Base-by-base conservation (phyloP, 2,113 vertebrate species). In the Vulpes lagopus region DNA sequence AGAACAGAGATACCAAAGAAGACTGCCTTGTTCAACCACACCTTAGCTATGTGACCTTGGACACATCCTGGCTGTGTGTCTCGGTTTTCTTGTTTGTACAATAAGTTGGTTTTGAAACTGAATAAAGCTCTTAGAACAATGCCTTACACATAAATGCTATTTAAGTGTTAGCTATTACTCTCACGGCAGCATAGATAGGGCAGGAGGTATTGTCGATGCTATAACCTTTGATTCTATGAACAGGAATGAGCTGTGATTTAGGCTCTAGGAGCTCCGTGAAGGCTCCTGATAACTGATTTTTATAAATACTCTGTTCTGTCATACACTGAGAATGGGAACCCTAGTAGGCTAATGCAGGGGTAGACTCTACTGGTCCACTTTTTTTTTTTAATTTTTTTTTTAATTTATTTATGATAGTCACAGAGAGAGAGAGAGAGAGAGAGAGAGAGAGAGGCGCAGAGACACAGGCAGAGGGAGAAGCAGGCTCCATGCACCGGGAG, bases 51-150 rank as follows among this genome's bases (percentile, higher is more conserved):
- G 55, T 89, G 73, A 87, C 64, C 82, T 71, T 71, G 55, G 55
- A 19, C 14, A 80, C 53, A 91, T 38, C 53, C 80, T 62, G 55
- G 27, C 69, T 43, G 16, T 62, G 53, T 57, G 25, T 1, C 35
- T 89, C 38, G 32, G 30, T 57, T 67, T 96, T 91, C 43, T 88
- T 23, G 23, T 69, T 91, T 79, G 22, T 85, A 71, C 65, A 35
- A 27, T 43, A 84, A 32, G 10, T 93, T 94, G 51, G 20, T 51
- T 94, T 94, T 79, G 55, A 94, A 94, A 38, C 38, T 83, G 20
- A 2, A 15, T 71, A 60, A 84, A 71, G 11, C n/a, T 55, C 62
- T 86, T 64, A 62, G 25, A 32, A 43, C 6, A 43, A 51, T n/a
- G 60, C 4, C 30, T 80, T 67, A 10, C 17, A n/a, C 5, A 9